phyloP scores from a whole-genome alignment of 2,113 vertebrate genomes.

The Nannospalax galili region DNA sequence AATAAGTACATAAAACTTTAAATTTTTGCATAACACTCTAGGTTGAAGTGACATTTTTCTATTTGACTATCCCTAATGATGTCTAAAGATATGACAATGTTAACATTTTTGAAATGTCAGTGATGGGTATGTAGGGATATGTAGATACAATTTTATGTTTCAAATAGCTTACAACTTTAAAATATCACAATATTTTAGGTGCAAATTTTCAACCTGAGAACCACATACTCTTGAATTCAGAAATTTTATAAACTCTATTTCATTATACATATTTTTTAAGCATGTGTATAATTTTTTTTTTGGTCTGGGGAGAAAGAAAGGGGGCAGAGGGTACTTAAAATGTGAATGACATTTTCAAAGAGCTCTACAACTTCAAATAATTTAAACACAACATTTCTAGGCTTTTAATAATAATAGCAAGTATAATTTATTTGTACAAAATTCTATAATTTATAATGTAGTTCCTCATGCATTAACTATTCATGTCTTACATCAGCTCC shows the following conservation, averaged over 20 bases:
- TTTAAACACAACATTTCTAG: neutral
- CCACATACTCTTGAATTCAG: neutral
- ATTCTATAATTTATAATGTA: neutral
- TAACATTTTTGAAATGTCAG: neutral
- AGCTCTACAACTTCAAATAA: neutral
- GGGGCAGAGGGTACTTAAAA: no score
- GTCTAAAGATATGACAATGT: neutral
- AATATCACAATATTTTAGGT: neutral
- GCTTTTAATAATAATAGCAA: neutral
- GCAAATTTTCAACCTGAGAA: neutral
- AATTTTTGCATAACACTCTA: neutral
- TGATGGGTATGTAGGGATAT: neutral
- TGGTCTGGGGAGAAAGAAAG: no score
- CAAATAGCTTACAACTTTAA: conserved; percentile 37
- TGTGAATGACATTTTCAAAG: conserved; percentile 23
- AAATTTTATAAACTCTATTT: neutral
- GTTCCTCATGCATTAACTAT: neutral
- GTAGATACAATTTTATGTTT: neutral
- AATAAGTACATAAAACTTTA: neutral
- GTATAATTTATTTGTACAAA: neutral
- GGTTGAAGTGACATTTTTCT: neutral
- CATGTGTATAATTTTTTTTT: no score
- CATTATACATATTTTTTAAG: neutral
- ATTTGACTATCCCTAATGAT: neutral
- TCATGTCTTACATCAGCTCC: neutral